Evolutionary conservation across 2,113 vertebrate species (phyloP).

Genomic region (Phalacrocorax aristotelis): DNA sequence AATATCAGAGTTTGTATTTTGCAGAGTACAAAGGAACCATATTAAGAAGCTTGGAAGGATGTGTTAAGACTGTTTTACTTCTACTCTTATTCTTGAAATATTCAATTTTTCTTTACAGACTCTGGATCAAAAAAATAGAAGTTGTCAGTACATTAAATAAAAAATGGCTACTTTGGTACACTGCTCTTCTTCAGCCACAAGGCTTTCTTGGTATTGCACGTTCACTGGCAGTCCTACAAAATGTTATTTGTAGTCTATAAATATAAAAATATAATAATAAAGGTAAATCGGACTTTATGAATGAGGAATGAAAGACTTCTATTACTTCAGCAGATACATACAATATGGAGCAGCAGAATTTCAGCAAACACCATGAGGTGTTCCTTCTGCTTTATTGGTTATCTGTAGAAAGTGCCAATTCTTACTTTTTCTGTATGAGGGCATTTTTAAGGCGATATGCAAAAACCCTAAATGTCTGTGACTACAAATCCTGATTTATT

Average conservation of each 20-base stretch:
- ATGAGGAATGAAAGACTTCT: background rate
- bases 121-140: background rate
- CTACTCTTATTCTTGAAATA: background rate
- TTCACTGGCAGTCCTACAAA: background rate
- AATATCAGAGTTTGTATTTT: background rate
- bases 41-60: background rate
- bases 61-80: background rate
- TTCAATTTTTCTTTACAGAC: background rate
- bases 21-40: background rate
- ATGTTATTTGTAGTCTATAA: background rate
- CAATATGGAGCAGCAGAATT: background rate
- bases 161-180: background rate
- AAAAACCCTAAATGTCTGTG: background rate
- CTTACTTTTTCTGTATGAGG: background rate
- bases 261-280: background rate
- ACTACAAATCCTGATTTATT: background rate
- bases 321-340: background rate
- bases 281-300: background rate
- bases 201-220: background rate
- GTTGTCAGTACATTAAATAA: background rate
- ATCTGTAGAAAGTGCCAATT: background rate
- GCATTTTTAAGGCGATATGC: background rate
- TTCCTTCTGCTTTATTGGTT: background rate
- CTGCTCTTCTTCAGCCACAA: background rate
- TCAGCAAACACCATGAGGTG: background rate